Conservation (phyloP, 1,140 invertebrate species). For the Microplitis demolitor region DNA sequence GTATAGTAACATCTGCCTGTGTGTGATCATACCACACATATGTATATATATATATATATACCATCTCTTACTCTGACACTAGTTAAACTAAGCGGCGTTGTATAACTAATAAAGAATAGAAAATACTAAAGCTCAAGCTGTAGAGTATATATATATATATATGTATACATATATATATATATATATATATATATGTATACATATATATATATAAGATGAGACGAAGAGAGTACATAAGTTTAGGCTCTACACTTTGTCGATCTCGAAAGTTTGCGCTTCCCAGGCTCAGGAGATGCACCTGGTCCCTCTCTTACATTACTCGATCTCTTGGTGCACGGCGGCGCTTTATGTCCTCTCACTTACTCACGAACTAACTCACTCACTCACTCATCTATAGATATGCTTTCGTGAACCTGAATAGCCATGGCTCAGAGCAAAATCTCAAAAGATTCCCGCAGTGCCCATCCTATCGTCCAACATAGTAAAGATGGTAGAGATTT, state of each 20-base stretch:
- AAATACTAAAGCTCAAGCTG: no score
- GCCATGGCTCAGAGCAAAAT: constrained; percentile 30
- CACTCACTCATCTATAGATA: constrained; percentile 28
- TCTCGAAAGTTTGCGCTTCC: constrained; percentile 50
- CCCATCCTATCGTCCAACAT: constrained; percentile 34
- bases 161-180: not conserved
- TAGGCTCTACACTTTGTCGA: constrained; percentile 31
- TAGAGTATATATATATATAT: not conserved
- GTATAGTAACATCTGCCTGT: constrained; percentile 18
- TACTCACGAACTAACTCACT: constrained; percentile 27
- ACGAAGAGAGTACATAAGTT: not conserved
- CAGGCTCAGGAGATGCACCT: constrained; percentile 50
- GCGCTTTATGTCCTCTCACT: constrained; percentile 18
- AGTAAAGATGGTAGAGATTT: constrained; percentile 35
- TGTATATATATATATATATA: no score
- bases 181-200: not conserved
- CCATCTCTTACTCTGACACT: no score
- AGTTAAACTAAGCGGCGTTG: no score
- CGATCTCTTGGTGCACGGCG: constrained; percentile 18
- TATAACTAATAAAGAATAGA: no score
- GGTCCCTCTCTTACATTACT: constrained; percentile 28
- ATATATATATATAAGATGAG: not conserved
- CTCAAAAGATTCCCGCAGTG: constrained; percentile 45
- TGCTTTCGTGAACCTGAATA: constrained; percentile 51
- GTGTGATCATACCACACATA: not conserved